Evolutionary conservation across 2,113 vertebrate species (phyloP), one percentile per base, ranked within the genome.

Genomic region (Cynoglossus semilaevis): DNA sequence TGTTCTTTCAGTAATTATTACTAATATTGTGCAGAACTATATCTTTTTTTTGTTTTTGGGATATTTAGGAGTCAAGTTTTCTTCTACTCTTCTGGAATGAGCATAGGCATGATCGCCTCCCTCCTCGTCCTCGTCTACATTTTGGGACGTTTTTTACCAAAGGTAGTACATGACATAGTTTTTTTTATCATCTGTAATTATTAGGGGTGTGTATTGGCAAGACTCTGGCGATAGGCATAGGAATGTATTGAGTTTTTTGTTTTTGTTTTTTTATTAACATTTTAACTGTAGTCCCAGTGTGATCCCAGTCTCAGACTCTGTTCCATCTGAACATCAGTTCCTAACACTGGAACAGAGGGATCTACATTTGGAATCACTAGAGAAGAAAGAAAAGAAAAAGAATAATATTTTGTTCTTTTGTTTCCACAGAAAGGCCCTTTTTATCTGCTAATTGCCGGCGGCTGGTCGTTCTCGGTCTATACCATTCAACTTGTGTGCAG

Each of bases 381-480:
- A 29, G 6, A 4, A 29, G 6, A 2, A 29, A 6, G 6, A 29
- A 29, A 2, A 29, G 22, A 29, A 29, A 29, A 6, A 29, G 6
- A 29, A 29, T 2, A 29, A 29, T 29, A 29, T 29, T 55, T 45
- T n/a, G 11, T 19, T 8, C 18, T 18, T 70, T 47, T 58, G 60
- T 12, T 81, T 19, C 56, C 47, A 18, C 86, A 99, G 96, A 98
- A 90, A 92, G 94, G 91, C 63, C 91, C 95, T 1, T 90, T 99
- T 83, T 98, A 97, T 61, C 42, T 95, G 65, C 63, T 98, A 84
- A 61, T 99, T 52, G 59, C 92, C 0, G 94, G 96, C 43, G 95
- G 96, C 68, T 99, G 95, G 94, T 99, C 97, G n/a, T 95, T 98
- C 48, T 96, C 96, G 11, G 22, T 98, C 9, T 99, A 98, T 80